phyloP scores from a whole-genome alignment of 2,797 vertebrate genomes.

The Graptemys geographica region DNA sequence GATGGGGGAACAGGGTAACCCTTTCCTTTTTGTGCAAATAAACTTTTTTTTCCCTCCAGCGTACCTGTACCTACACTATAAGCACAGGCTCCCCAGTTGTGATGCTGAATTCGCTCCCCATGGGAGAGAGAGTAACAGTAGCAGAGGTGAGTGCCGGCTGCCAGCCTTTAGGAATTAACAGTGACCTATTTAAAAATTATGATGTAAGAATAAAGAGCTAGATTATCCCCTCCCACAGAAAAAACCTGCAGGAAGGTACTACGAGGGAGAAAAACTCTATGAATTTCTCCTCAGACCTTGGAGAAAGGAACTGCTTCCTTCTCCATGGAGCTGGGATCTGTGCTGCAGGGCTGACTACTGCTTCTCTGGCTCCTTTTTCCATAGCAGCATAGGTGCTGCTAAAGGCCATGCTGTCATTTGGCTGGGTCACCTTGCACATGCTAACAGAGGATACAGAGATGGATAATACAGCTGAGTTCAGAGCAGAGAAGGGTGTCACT shows the following conservation, averaged over 20 bases:
- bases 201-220: not conserved
- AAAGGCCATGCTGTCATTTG: not conserved
- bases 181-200: not conserved
- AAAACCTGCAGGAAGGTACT: not conserved
- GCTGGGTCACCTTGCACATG: not conserved
- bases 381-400: not conserved
- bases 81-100: slow-evolving; percentile 42
- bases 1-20: not conserved
- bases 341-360: not conserved
- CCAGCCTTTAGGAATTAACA: not conserved
- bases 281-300: not conserved
- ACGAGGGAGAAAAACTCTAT: not conserved
- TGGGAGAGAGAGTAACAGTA: slow-evolving; percentile 56
- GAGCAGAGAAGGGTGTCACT: not conserved
- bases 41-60: slow-evolving; percentile 38
- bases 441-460: not conserved
- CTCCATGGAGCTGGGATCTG: not conserved
- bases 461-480: not conserved
- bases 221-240: not conserved
- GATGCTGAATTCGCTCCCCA: slow-evolving; percentile 70
- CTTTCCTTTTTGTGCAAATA: not conserved
- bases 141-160: slow-evolving; percentile 74
- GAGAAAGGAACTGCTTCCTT: not conserved
- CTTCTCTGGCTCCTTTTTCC: not conserved
- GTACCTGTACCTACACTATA: slow-evolving; percentile 54